Evolutionary conservation across 2,888 invertebrate genomes (phyloP), one percentile per base, ranked within the genome.

Genomic region (Crossocerus cetratus): DNA sequence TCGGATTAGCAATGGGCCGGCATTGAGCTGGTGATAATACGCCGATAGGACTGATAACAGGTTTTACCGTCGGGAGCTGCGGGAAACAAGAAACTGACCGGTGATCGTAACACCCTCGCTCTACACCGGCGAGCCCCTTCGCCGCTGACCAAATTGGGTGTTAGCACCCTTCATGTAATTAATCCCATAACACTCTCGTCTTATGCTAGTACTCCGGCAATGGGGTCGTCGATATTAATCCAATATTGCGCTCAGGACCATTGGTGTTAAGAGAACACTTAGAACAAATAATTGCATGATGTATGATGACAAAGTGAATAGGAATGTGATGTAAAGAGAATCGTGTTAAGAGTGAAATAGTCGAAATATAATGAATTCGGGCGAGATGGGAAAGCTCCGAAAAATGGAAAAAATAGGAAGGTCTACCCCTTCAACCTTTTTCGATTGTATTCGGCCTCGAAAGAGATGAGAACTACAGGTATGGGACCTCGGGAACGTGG

Each of bases 111-210:
- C 76, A 79, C 78, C 81, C 78, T 82, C 78, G 77, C 72, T 71
- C 82, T 72, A 65, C 77, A 65, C 80, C 79, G 64, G 82, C 78
- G 76, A 80, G 82, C 84, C 87, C 85, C 85, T 83, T 86, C 83
- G 72, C 53, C 78, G 57, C 77, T 82, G 81, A 78, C 82, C 85
- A 84, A 89, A 86, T 87, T 78, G 84, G 80, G 86, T 84, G 88
- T 90, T 86, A 89, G 85, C 89, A 82, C 89, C 89, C 87, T 86
- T 81, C 84, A 77, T 82, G 85, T 89, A 88, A 89, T 90, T 89
- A 90, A 90, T 89, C 90, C 90, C 77, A 78, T 87, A 86, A 89
- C 86, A 88, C 86, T 77, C 83, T 83, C 85, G 87, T 86, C 84
- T 86, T 84, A 80, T 81, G 80, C 77, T 77, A 78, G 80, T 58